Evolutionary conservation across 2,888 invertebrate genomes (phyloP), one percentile per base, ranked within the genome.

Genomic region (Arrhopalites spinosus): DNA sequence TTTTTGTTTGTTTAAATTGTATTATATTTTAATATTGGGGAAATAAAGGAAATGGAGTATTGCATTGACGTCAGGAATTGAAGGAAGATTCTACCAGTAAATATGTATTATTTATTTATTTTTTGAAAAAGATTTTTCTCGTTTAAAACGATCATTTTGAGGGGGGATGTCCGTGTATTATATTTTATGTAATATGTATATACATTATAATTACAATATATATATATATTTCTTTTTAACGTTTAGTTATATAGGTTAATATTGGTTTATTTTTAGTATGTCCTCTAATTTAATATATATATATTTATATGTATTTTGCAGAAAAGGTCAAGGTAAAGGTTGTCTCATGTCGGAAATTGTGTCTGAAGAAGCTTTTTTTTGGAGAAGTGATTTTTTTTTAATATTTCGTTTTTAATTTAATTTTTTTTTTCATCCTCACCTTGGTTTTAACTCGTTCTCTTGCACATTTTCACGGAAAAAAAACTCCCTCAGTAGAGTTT

Each of bases 401-500:
- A 11, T n/a, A n/a, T 45, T 45, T 67, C 20, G 67, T 67, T 64
- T n/a, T 30, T 61, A 45, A 29, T 30, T 64, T n/a, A 29, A 45
- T 67, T 50, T 43, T 47, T 17, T 50, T 17, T 50, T 68, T 25
- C 50, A 50, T 68, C 25, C 50, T 68, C 50, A 68, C 59, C 59
- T 53, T 36, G 3, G 36, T 3, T 36, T 36, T 7, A 3, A 7
- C 59, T 59, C 59, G 25, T 59, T 59, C 59, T 59, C 59, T 59
- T 59, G 59, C 59, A 59, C 59, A 59, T 59, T 59, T 59, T 59
- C 59, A 59, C 59, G 25, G 27, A 25, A 25, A 59, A 59, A 7
- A 20, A 23, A 59, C 50, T 56, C 43, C 36, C 56, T 47, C 29
- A 71, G 23, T 66, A 30, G 67, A 66, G 67, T 67, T n/a, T 74